These are phyloP conservation scores for Drosophila multiciliata DNA, from an alignment of 2,888 invertebrate genomes.

Conservation along the genomic window DNA sequence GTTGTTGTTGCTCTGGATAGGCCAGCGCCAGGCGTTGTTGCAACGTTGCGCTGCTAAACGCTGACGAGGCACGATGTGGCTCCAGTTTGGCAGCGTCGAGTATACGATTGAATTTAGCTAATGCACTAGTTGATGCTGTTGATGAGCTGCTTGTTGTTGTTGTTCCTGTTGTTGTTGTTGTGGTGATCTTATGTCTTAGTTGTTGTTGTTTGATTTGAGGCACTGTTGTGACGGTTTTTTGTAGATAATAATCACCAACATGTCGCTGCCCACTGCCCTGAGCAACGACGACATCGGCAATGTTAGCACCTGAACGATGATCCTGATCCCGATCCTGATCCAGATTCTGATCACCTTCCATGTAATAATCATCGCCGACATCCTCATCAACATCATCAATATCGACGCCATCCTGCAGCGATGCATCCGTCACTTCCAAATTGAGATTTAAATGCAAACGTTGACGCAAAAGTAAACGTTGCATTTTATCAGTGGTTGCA, in stretches of 20 bases:
- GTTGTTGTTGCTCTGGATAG: conserved; percentile 76
- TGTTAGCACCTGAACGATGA: conserved; percentile 22
- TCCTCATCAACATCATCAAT: conserved; percentile 77
- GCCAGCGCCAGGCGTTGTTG: conserved; percentile 74
- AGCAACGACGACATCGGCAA: conserved; percentile 56
- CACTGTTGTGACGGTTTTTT: conserved; percentile 84
- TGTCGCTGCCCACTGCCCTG: conserved; percentile 65
- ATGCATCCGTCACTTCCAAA: conserved; percentile 73
- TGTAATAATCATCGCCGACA: conserved; percentile 62
- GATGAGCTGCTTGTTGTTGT: conserved; percentile 72
- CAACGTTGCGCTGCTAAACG: conserved; percentile 71
- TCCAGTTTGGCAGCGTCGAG: conserved; percentile 83
- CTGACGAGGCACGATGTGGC: conserved; percentile 56
- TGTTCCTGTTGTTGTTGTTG: conserved; percentile 61
- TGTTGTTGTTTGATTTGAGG: conserved; percentile 80
- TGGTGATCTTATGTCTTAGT: conserved; percentile 80
- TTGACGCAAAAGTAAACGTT: conserved; percentile 80
- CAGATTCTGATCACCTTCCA: conserved; percentile 43
- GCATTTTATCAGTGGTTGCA: conserved; percentile 57
- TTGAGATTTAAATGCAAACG: conserved; percentile 82
- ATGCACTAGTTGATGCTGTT: conserved; percentile 82
- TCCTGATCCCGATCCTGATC: conserved; percentile 46
- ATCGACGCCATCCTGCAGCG: conserved; percentile 77
- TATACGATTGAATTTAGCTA: conserved; percentile 85
- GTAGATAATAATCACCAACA: conserved; percentile 81